Conservation (phyloP, 2,888 invertebrate species). For the Cecidostiba fungosa region DNA sequence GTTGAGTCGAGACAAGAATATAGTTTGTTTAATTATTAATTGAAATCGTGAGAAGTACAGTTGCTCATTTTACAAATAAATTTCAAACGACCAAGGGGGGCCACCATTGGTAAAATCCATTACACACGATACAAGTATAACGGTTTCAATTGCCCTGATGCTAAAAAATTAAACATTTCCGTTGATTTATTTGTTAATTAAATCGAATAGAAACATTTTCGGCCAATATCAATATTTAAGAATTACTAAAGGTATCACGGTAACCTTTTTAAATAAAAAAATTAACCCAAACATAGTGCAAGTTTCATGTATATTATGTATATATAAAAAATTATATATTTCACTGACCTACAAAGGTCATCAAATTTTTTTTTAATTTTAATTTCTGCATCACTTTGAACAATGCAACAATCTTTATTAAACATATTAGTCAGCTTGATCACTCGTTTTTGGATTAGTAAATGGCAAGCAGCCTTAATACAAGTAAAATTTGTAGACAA, state of each 20-base stretch:
- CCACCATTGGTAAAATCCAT: too few relatives aligned
- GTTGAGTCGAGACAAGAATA: neutral
- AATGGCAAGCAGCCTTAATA: neutral
- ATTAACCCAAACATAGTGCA: too few relatives aligned
- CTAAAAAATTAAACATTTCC: too few relatives aligned
- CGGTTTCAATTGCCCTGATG: too few relatives aligned
- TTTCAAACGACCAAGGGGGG: too few relatives aligned
- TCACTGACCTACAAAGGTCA: slow-evolving; percentile 18
- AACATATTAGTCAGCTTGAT: neutral
- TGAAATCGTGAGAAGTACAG: too few relatives aligned
- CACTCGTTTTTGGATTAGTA: neutral
- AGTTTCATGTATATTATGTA: too few relatives aligned
- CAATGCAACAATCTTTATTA: neutral
- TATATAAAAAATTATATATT: neutral
- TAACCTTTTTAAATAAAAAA: too few relatives aligned
- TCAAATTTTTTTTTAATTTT: slow-evolving; percentile 18
- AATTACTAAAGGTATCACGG: neutral
- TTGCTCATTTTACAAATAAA: too few relatives aligned
- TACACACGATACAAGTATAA: too few relatives aligned
- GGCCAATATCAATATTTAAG: neutral
- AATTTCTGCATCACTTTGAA: neutral
- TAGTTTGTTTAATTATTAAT: neutral
- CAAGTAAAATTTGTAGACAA: neutral
- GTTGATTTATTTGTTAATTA: too few relatives aligned
- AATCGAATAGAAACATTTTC: neutral